Conservation (phyloP, 1,140 invertebrate genomes). For the Pseudobourletiella spinata region DNA sequence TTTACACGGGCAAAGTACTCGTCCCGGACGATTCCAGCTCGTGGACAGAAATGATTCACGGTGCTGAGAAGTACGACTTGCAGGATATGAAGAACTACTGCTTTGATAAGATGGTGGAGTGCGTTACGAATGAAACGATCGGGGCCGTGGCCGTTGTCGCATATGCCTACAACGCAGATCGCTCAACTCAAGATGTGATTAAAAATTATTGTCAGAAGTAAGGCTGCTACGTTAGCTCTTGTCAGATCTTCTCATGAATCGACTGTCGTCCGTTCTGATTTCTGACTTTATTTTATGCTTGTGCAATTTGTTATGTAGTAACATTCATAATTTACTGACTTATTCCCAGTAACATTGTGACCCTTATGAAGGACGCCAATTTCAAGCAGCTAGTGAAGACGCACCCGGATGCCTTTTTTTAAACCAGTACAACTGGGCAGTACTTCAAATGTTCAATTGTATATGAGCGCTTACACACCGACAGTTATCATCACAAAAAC, state of each 20-base stretch:
- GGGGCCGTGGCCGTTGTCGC: slow-evolving; percentile 6
- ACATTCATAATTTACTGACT: no score
- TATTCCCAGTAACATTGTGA: neutral
- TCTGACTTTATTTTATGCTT: no score
- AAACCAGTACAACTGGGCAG: neutral
- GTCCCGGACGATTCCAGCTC: neutral
- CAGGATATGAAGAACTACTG: slow-evolving; percentile 12
- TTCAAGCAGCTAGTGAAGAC: neutral
- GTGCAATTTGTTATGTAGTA: no score
- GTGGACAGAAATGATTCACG: slow-evolving; percentile 10
- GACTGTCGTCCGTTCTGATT: no score
- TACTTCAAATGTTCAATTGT: no score
- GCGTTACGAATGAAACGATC: slow-evolving; percentile 5
- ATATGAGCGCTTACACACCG: no score
- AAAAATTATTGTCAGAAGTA: slow-evolving; percentile 18
- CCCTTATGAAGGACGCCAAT: neutral
- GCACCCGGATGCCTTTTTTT: neutral
- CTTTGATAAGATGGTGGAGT: slow-evolving; percentile 1
- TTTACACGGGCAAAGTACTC: slow-evolving; percentile 1
- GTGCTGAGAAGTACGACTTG: slow-evolving; percentile 13
- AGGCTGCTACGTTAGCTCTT: no score
- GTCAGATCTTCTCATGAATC: no score
- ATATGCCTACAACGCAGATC: slow-evolving; percentile 4
- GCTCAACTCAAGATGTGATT: slow-evolving; percentile 2
- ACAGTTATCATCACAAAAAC: no score